These are phyloP conservation scores for Trimorus sp. DNA, from an alignment of 2,888 invertebrate genomes.

Conservation along the genomic window DNA sequence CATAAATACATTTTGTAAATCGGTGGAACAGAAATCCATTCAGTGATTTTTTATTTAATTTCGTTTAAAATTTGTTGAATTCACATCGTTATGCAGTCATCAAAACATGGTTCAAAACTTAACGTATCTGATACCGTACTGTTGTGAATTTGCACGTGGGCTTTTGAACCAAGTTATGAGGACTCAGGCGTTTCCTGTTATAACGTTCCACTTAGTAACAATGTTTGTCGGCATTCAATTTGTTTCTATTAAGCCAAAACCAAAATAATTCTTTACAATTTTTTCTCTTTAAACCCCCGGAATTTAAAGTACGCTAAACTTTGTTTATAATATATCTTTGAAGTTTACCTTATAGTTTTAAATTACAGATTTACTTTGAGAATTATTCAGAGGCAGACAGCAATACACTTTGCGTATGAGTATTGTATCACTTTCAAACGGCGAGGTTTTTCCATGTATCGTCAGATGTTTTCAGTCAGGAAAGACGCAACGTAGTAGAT, in stretches of 20 bases:
- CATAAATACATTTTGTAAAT: too few species aligned
- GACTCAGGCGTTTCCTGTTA: slow-evolving; percentile 13
- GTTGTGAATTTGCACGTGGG: background rate
- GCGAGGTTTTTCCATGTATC: slow-evolving; percentile 17
- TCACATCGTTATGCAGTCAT: too few species aligned
- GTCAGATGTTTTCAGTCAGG: slow-evolving; percentile 10
- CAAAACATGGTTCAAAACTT: too few species aligned
- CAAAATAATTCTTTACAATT: slow-evolving; percentile 32
- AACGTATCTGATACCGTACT: background rate
- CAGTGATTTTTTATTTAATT: too few species aligned
- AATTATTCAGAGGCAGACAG: slow-evolving; percentile 17
- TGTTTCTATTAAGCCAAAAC: slow-evolving; percentile 16
- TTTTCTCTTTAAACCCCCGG: slow-evolving; percentile 33
- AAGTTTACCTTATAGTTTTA: slow-evolving; percentile 35
- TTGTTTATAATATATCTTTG: slow-evolving; percentile 31
- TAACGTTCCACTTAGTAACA: slow-evolving; percentile 14
- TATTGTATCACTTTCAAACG: slow-evolving; percentile 18
- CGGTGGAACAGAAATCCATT: too few species aligned
- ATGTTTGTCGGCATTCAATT: slow-evolving; percentile 20
- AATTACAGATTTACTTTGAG: slow-evolving; percentile 31
- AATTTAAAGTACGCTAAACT: slow-evolving; percentile 40
- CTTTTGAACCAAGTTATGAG: slow-evolving; percentile 9
- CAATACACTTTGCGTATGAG: slow-evolving; percentile 16
- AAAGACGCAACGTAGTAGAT: slow-evolving; percentile 11
- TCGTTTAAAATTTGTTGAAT: too few species aligned